Evolutionary conservation across 2,888 invertebrate species (phyloP).

Genomic region (Eilema sororculum): DNA sequence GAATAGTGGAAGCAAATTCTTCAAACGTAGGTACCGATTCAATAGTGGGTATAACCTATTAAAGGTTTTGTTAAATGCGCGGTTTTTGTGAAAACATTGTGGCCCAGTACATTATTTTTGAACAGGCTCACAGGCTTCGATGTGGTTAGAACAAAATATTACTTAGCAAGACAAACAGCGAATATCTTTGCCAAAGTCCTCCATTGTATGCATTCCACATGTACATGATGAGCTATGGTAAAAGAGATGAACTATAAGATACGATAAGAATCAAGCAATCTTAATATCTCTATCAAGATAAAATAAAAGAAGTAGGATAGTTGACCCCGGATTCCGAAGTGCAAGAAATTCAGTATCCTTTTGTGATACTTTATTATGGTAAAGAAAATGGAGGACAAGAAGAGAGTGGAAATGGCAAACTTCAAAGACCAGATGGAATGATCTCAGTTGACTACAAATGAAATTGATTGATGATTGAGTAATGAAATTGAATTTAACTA

Average conservation of each 20-base stretch:
- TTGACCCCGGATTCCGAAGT: too few species aligned
- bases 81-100: neutral
- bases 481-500: too few species aligned
- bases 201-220: neutral
- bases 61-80: neutral
- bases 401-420: neutral
- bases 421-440: neutral
- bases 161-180: neutral
- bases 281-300: too few species aligned
- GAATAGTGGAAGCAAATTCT: neutral
- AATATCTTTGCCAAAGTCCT: neutral
- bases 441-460: neutral
- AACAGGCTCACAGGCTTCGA: neutral
- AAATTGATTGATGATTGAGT: too few species aligned
- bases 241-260: too few species aligned
- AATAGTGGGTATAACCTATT: neutral
- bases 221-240: neutral
- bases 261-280: too few species aligned
- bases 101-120: neutral
- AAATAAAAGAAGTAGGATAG: too few species aligned
- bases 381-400: neutral
- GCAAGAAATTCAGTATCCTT: neutral
- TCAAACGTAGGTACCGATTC: neutral
- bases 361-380: neutral
- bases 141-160: neutral